Conservation (phyloP, 2,888 invertebrate genomes). For the Xylota sylvarum region DNA sequence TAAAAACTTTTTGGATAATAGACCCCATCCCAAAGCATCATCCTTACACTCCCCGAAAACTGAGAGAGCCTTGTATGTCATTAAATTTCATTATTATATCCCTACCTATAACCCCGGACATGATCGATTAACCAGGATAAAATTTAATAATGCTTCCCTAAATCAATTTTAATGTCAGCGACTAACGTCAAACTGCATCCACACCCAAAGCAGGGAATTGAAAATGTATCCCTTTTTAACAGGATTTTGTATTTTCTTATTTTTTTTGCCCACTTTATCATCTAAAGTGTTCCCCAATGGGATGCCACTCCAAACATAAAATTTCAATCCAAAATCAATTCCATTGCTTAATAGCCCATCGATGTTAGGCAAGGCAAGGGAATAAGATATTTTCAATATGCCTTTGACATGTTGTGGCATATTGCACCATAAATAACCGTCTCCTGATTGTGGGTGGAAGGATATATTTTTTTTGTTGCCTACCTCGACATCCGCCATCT, state of each 20-base stretch:
- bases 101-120: too few species aligned
- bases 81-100: too few species aligned
- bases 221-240: not conserved
- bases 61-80: too few species aligned
- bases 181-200: not conserved
- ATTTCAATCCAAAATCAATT: conserved; percentile 44
- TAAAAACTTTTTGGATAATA: too few species aligned
- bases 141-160: not conserved
- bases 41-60: too few species aligned
- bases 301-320: conserved; percentile 6
- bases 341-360: conserved; percentile 32
- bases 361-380: conserved; percentile 2
- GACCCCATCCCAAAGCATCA: too few species aligned
- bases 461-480: not conserved
- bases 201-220: not conserved
- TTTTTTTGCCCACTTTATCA: conserved; percentile 1
- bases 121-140: not conserved
- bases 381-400: conserved; percentile 36
- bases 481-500: not conserved
- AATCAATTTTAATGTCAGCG: conserved; percentile 10
- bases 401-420: conserved; percentile 37
- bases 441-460: conserved; percentile 1
- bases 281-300: conserved; percentile 30
- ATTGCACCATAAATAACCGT: conserved; percentile 42
- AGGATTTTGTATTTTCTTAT: not conserved